Percentiles rank a stretch among this genome's conserved stretches.
Evolutionary conservation across 2,797 vertebrate genomes (phyloP).

Genomic region (Anguilla megastoma): DNA sequence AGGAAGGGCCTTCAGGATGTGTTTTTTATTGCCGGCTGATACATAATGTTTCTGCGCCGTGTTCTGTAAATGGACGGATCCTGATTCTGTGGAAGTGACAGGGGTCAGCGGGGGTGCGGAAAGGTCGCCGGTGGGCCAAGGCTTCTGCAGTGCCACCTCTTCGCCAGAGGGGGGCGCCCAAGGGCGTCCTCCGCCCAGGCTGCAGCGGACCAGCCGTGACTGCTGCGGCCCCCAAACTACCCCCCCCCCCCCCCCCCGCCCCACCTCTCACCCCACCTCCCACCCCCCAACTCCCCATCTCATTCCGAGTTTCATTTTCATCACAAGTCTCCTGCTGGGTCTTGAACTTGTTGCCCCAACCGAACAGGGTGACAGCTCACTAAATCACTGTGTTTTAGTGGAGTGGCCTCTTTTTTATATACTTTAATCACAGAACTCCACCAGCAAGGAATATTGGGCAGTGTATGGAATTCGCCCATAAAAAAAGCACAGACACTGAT

Average conservation of each 20-base stretch:
- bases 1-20: conserved; percentile 76
- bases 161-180: conserved; percentile 19
- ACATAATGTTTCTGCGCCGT: conserved; percentile 70
- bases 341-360: conserved; percentile 72
- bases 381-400: conserved; percentile 80
- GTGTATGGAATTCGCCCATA: conserved; percentile 61
- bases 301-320: conserved; percentile 71
- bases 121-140: conserved; percentile 12
- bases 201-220: conserved; percentile 47
- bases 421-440: conserved; percentile 79
- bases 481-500: conserved; percentile 65
- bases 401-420: conserved; percentile 71
- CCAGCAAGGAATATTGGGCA: conserved; percentile 70
- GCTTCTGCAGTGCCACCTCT: background rate
- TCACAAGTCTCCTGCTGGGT: conserved; percentile 70
- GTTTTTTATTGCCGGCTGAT: conserved; percentile 70
- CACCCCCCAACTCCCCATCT: conserved; percentile 49
- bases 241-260: conserved; percentile 40
- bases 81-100: conserved; percentile 67
- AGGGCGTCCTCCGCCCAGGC: conserved; percentile 16
- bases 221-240: conserved; percentile 39
- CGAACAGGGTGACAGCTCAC: conserved; percentile 73
- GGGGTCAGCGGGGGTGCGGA: conserved; percentile 40
- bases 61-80: conserved; percentile 72
- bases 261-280: conserved; percentile 50